Percentiles rank a stretch among this genome's conserved stretches.
phyloP scores from a whole-genome alignment of 2,113 vertebrate genomes.

The Furnarius figulus region DNA sequence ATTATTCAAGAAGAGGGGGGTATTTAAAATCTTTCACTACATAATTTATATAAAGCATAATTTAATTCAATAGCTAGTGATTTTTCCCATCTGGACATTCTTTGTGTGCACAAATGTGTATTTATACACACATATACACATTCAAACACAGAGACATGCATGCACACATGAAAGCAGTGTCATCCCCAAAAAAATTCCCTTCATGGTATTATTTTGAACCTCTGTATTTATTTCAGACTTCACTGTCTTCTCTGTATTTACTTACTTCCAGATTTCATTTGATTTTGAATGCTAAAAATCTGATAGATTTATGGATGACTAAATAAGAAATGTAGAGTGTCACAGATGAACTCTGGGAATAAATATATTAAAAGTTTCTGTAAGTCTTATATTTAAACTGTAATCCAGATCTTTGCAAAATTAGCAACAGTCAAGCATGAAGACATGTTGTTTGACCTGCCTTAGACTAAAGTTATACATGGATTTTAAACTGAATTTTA shows the following conservation, averaged over 20 bases:
- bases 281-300: not conserved
- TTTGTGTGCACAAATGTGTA: not conserved
- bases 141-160: not conserved
- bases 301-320: not conserved
- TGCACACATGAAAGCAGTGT: not conserved
- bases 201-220: not conserved
- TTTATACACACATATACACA: not conserved
- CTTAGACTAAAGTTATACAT: not conserved
- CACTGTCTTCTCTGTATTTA: not conserved
- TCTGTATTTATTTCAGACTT: not conserved
- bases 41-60: not conserved
- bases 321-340: not conserved
- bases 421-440: not conserved
- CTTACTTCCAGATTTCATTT: not conserved
- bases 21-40: not conserved
- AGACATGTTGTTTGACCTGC: not conserved
- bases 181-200: not conserved
- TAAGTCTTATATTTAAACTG: not conserved
- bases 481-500: not conserved
- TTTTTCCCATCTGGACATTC: not conserved
- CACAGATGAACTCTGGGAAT: not conserved
- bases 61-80: not conserved
- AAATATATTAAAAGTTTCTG: not conserved
- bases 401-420: not conserved
- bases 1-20: not conserved